Percentiles rank a stretch among this genome's conserved stretches.
Evolutionary conservation across 2,888 invertebrate genomes (phyloP).

Genomic region (Orthosia gothica): DNA sequence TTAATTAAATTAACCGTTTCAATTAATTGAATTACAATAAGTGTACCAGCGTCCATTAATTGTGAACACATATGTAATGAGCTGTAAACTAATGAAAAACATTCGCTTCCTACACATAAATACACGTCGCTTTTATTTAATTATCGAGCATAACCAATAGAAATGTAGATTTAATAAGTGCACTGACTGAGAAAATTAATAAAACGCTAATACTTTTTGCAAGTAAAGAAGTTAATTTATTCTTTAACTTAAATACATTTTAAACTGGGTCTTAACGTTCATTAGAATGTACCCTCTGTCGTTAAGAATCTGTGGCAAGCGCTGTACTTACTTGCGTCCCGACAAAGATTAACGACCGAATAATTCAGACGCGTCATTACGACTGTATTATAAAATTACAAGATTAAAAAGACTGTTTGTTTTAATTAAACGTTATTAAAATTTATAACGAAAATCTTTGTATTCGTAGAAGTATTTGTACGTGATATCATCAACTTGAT

Average conservation of each 20-base stretch:
- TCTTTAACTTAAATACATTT: conserved; percentile 66
- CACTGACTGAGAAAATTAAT: conserved; percentile 50
- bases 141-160: conserved; percentile 56
- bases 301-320: conserved; percentile 73
- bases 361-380: conserved; percentile 71
- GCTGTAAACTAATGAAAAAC: conserved; percentile 52
- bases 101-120: conserved; percentile 41
- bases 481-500: conserved; percentile 28
- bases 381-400: conserved; percentile 48
- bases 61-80: conserved; percentile 55
- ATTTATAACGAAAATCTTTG: conserved; percentile 33
- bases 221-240: conserved; percentile 47
- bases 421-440: conserved; percentile 44
- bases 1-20: conserved; percentile 41
- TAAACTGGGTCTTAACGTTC: conserved; percentile 67
- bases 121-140: conserved; percentile 51
- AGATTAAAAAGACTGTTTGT: conserved; percentile 55
- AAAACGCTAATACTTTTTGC: conserved; percentile 43
- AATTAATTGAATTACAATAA: conserved; percentile 62
- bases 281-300: conserved; percentile 71
- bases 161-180: conserved; percentile 39
- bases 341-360: conserved; percentile 76
- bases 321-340: conserved; percentile 68
- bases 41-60: conserved; percentile 49
- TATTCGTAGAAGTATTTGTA: conserved; percentile 27